These are phyloP conservation scores for Corvus hawaiiensis DNA, from an alignment of 2,113 vertebrate genomes.

Conservation along the genomic window DNA sequence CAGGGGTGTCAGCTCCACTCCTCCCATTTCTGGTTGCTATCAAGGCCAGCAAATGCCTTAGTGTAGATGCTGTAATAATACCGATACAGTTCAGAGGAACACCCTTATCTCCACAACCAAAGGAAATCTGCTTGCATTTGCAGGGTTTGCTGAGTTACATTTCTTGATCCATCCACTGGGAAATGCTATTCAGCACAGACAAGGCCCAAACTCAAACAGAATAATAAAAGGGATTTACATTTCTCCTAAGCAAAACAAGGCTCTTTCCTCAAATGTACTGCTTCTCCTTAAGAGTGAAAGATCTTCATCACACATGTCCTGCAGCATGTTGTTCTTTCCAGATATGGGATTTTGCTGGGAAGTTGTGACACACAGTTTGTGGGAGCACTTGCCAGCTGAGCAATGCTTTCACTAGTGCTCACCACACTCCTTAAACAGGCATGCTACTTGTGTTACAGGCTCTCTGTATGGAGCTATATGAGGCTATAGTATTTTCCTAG, in stretches of 20 bases:
- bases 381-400: not conserved
- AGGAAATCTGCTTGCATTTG: conserved; percentile 14
- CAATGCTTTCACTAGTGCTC: conserved; percentile 6
- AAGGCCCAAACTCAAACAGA: not conserved
- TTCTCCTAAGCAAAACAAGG: not conserved
- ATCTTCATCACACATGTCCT: not conserved
- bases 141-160: not conserved
- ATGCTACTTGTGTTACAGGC: not conserved
- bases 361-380: not conserved
- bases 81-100: not conserved
- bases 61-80: not conserved
- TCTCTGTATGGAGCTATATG: not conserved
- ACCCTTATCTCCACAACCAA: not conserved
- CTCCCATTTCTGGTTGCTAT: conserved; percentile 10
- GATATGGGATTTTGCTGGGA: not conserved
- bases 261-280: not conserved
- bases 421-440: not conserved
- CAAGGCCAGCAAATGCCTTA: not conserved
- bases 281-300: not conserved
- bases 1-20: not conserved
- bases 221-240: not conserved
- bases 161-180: not conserved
- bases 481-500: not conserved
- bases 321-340: not conserved
- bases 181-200: not conserved